Evolutionary conservation across 2,888 invertebrate genomes (phyloP).

Genomic region (Conistra vaccinii): DNA sequence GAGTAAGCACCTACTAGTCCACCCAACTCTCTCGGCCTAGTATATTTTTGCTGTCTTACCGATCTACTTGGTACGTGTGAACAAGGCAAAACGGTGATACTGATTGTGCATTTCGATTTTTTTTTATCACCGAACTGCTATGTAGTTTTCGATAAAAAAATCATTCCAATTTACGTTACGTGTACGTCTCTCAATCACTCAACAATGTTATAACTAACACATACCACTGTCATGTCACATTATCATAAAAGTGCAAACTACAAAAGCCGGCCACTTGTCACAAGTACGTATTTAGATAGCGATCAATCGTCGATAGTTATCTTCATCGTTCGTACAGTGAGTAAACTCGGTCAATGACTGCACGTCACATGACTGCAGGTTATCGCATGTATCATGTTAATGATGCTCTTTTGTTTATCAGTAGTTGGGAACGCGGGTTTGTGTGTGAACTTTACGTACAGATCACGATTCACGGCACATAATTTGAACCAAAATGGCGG

Average conservation of each 20-base stretch:
- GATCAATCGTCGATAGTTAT: slow-evolving; percentile 48
- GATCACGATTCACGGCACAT: too few relatives aligned
- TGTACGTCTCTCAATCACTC: background rate
- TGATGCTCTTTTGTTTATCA: slow-evolving; percentile 35
- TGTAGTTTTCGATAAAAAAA: too few relatives aligned
- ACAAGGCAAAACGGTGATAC: too few relatives aligned
- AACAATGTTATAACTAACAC: background rate
- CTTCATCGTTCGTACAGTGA: slow-evolving; percentile 23
- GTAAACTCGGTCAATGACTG: slow-evolving; percentile 66
- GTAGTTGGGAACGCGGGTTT: background rate
- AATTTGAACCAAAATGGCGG: too few relatives aligned
- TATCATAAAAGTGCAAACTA: slow-evolving; percentile 30
- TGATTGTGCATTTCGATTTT: background rate
- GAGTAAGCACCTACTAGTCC: too few relatives aligned
- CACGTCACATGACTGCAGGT: slow-evolving; percentile 55
- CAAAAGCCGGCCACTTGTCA: slow-evolving; percentile 23
- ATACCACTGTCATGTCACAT: slow-evolving; percentile 15
- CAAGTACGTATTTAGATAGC: slow-evolving; percentile 52
- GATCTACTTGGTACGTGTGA: too few relatives aligned
- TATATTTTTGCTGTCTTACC: too few relatives aligned
- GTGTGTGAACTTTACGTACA: background rate
- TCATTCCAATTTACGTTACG: background rate
- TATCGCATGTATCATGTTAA: slow-evolving; percentile 42
- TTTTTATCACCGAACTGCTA: too few relatives aligned
- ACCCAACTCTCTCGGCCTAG: too few relatives aligned